phyloP scores from a whole-genome alignment of 2,113 vertebrate genomes.

The Grus americana region DNA sequence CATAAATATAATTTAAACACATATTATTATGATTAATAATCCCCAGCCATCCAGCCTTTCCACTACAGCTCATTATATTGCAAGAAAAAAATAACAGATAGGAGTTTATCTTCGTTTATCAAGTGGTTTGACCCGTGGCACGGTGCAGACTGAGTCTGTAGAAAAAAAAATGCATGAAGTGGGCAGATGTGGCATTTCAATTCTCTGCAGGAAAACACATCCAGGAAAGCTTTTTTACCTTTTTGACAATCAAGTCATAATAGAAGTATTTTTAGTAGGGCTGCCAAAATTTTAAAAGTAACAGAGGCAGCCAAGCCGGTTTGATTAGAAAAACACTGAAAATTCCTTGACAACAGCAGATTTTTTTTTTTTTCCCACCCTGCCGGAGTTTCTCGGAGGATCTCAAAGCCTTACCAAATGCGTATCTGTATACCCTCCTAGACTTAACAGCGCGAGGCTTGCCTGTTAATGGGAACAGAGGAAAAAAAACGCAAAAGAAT shows the following conservation, averaged over 20 bases:
- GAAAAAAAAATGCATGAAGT: background rate
- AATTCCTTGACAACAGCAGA: background rate
- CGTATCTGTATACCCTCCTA: rapidly evolving
- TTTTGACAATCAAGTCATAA: background rate
- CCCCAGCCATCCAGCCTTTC: background rate
- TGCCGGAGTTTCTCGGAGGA: background rate
- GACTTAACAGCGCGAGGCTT: rapidly evolving
- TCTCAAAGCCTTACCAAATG: background rate
- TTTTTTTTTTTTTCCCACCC: background rate
- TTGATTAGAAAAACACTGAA: background rate
- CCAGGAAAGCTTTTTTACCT: background rate
- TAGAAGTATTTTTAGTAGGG: background rate
- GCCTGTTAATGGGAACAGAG: background rate
- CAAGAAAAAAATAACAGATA: background rate
- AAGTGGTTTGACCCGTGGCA: background rate
- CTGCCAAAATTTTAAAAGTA: background rate
- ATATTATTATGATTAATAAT: background rate
- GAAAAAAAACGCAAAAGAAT: too few species aligned
- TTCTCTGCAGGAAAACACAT: background rate
- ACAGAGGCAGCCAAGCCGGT: background rate
- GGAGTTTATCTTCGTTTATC: background rate
- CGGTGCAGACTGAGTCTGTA: background rate
- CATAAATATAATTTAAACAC: background rate
- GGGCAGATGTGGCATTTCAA: background rate
- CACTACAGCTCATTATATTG: background rate